Percentiles rank a stretch among this genome's conserved stretches.
Evolutionary conservation across 2,888 invertebrate species (phyloP).

Genomic region (Melieria picta): DNA sequence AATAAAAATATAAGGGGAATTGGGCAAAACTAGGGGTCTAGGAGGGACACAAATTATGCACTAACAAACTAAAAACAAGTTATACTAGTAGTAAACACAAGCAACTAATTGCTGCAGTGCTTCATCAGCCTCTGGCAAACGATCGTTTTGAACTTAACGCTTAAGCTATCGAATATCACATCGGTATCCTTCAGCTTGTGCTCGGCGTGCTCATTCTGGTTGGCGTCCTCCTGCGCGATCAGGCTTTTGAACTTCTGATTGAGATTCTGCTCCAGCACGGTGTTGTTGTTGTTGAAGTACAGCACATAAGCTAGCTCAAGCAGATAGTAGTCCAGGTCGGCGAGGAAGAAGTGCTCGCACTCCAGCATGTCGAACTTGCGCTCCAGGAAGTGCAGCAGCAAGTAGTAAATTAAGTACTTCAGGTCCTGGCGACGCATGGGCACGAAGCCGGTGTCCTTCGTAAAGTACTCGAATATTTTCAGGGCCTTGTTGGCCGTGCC

Average conservation of each 20-base stretch:
- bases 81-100: conserved; percentile 31
- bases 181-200: conserved; percentile 61
- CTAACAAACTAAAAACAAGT: conserved; percentile 31
- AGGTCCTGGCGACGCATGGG: conserved; percentile 64
- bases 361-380: conserved; percentile 61
- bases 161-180: conserved; percentile 64
- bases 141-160: conserved; percentile 65
- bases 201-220: conserved; percentile 45
- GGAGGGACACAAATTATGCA: conserved; percentile 26
- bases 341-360: conserved; percentile 64
- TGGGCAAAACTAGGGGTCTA: no score
- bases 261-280: conserved; percentile 60
- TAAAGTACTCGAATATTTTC: conserved; percentile 66
- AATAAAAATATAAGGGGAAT: conserved; percentile 2
- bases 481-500: conserved; percentile 57
- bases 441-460: conserved; percentile 66
- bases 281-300: conserved; percentile 65
- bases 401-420: conserved; percentile 64
- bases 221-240: conserved; percentile 44
- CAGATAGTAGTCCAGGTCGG: conserved; percentile 65
- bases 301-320: conserved; percentile 64
- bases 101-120: conserved; percentile 57
- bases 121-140: conserved; percentile 64
- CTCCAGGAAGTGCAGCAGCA: conserved; percentile 62
- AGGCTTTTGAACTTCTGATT: conserved; percentile 62